Evolutionary conservation across 2,888 invertebrate genomes (phyloP).

Genomic region (Odontocerum albicorne): DNA sequence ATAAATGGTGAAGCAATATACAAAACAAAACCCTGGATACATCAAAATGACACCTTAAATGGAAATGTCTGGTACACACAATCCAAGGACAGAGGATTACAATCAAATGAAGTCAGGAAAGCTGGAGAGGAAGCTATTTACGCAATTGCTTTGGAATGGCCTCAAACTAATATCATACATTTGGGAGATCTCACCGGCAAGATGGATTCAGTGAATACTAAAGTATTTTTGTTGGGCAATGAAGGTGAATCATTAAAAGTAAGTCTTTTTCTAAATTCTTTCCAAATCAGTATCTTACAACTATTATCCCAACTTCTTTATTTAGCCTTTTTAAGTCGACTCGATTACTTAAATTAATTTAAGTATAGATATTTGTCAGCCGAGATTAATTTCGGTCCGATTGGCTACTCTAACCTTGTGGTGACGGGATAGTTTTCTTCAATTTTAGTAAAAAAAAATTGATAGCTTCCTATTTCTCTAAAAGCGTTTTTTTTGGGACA

Average conservation of each 20-base stretch:
- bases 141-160: conserved; percentile 62
- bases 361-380: no score
- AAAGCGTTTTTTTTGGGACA: no score
- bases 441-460: no score
- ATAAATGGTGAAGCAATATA: conserved; percentile 91
- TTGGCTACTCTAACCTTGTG: no score
- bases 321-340: no score
- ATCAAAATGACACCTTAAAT: conserved; percentile 79
- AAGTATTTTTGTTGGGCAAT: conserved; percentile 57
- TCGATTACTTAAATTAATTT: no score
- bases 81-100: conserved; percentile 34
- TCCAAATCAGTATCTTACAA: no score
- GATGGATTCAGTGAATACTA: conserved; percentile 41
- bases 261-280: conserved; percentile 17
- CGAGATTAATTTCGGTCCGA: no score
- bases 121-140: conserved; percentile 36
- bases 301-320: no score
- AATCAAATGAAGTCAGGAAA: conserved; percentile 40
- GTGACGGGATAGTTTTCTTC: no score
- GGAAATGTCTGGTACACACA: conserved; percentile 74
- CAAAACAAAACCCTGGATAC: conserved; percentile 71
- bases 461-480: no score
- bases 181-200: conserved; percentile 50
- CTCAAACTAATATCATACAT: conserved; percentile 55
- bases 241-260: conserved; percentile 40